phyloP scores from a whole-genome alignment of 1,140 invertebrate species.

The Condylostylus longicornis region DNA sequence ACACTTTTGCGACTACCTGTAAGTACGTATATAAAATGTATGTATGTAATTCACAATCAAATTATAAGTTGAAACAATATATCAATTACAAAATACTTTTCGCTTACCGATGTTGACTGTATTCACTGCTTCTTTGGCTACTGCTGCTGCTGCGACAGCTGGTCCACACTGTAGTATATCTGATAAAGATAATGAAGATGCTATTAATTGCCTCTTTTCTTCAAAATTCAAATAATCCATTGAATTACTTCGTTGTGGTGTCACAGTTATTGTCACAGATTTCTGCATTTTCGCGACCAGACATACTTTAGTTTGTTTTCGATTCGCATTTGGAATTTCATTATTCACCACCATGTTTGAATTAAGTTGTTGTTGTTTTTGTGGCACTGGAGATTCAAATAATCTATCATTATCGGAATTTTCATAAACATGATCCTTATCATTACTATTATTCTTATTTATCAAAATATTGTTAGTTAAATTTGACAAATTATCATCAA shows the following conservation, averaged over 20 bases:
- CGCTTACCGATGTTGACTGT: no score
- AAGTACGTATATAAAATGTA: no score
- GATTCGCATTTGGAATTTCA: constrained; percentile 13
- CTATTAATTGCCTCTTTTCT: constrained; percentile 75
- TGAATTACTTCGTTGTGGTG: constrained; percentile 62
- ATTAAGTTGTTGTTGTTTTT: constrained; percentile 8
- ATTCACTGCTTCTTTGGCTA: constrained; percentile 40
- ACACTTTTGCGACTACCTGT: no score
- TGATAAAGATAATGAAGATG: constrained; percentile 67
- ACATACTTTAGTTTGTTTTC: constrained; percentile 17
- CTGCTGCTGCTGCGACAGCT: constrained; percentile 42
- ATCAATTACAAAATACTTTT: no score
- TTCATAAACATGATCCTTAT: no score
- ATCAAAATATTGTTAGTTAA: no score
- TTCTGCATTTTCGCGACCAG: constrained; percentile 36
- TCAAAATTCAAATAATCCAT: constrained; percentile 82
- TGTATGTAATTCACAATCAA: no score
- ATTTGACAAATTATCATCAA: no score
- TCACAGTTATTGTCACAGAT: constrained; percentile 45
- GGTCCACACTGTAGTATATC: constrained; percentile 63
- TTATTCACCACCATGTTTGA: neutral
- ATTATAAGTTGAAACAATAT: no score
- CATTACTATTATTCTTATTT: no score
- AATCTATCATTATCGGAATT: no score
- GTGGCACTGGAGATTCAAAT: no score